phyloP scores from a whole-genome alignment of 2,888 invertebrate genomes.

The Drosophila anomelani region DNA sequence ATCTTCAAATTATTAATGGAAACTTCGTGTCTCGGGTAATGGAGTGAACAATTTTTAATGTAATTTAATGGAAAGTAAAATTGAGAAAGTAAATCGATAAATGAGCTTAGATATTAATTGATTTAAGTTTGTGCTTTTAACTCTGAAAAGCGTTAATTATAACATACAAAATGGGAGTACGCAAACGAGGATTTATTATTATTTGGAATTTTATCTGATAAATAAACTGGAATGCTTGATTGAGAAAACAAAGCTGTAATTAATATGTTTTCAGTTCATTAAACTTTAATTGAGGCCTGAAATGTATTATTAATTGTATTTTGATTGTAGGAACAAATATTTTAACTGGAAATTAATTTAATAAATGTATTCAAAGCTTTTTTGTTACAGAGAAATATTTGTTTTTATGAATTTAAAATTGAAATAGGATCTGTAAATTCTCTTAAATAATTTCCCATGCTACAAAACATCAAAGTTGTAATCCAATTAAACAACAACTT shows the following conservation, averaged over 20 bases:
- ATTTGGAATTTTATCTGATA: neutral
- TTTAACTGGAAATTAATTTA: neutral
- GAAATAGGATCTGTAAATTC: neutral
- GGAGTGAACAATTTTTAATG: constrained; percentile 2
- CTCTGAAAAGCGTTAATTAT: neutral
- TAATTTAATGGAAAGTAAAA: constrained; percentile 16
- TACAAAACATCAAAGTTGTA: neutral
- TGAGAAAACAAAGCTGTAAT: neutral
- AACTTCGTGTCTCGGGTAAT: constrained; percentile 20
- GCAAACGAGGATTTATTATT: neutral
- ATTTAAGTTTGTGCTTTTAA: neutral
- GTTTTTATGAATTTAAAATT: neutral
- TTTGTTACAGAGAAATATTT: neutral
- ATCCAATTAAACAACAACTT: constrained; percentile 5
- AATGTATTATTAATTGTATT: neutral
- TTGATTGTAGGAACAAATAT: neutral
- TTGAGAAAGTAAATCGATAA: constrained; percentile 21
- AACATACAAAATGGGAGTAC: neutral
- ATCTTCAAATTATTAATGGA: constrained; percentile 23
- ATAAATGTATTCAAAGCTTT: neutral
- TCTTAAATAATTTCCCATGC: neutral
- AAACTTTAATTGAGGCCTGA: neutral
- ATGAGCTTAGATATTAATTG: neutral
- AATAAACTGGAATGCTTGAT: neutral
- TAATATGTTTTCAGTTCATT: constrained; percentile 2